Percentiles rank a stretch among this genome's conserved stretches.
Evolutionary conservation across 2,888 invertebrate species (phyloP).

Genomic region (Oscheius sp.): DNA sequence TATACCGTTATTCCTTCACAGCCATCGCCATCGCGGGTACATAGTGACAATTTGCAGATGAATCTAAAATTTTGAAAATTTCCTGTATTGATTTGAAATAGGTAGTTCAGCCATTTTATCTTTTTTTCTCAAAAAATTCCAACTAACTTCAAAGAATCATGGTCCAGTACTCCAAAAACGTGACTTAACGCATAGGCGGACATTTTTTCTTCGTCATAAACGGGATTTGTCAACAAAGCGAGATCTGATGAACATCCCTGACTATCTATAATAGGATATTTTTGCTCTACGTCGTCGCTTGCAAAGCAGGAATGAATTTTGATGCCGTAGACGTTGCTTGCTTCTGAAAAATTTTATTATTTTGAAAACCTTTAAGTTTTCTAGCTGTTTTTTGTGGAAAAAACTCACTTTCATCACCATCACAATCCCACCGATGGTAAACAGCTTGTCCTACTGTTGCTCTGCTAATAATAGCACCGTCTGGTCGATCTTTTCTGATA

Average conservation of each 20-base stretch:
- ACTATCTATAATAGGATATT: conserved; percentile 56
- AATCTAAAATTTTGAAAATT: conserved; percentile 32
- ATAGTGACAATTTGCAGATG: conserved; percentile 54
- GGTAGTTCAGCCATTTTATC: background rate
- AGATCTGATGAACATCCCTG: conserved; percentile 62
- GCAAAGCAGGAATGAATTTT: conserved; percentile 64
- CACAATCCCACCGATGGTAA: conserved; percentile 69
- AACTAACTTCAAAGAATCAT: conserved; percentile 52
- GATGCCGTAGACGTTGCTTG: conserved; percentile 60
- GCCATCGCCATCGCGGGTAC: conserved; percentile 65
- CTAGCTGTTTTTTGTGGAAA: background rate
- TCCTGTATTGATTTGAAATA: too few species aligned
- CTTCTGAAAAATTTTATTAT: conserved; percentile 42
- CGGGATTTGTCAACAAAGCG: conserved; percentile 56
- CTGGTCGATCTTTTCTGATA: conserved; percentile 57
- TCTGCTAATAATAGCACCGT: conserved; percentile 57
- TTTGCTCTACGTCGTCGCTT: conserved; percentile 55
- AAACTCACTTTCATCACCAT: conserved; percentile 53
- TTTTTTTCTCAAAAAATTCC: background rate
- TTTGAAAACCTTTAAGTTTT: too few species aligned
- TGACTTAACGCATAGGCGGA: conserved; percentile 59
- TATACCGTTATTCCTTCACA: conserved; percentile 66
- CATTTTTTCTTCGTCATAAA: conserved; percentile 60
- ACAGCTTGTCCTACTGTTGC: conserved; percentile 64
- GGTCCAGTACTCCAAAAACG: conserved; percentile 63